These are phyloP conservation scores for Acyrthosiphon pisum DNA, from an alignment of 1,140 invertebrate species.

Conservation along the genomic window DNA sequence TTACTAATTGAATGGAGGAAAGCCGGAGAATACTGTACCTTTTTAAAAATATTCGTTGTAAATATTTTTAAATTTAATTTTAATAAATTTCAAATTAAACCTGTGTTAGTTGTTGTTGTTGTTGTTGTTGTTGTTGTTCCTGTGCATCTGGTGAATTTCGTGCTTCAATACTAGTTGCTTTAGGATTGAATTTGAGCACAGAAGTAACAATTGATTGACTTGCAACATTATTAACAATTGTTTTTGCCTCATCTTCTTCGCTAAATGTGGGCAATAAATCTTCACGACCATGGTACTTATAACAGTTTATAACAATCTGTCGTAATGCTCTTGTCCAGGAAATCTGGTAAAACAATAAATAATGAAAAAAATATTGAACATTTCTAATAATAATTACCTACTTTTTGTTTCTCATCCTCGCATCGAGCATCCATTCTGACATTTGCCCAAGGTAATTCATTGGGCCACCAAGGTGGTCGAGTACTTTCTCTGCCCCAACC, in stretches of 20 bases:
- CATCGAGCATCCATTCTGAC: slow-evolving; percentile 95
- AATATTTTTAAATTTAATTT: neutral
- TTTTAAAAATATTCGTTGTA: slow-evolving; percentile 55
- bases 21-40: slow-evolving; percentile 85
- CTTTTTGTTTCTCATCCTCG: slow-evolving; percentile 97
- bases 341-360: slow-evolving; percentile 71
- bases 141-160: slow-evolving; percentile 46
- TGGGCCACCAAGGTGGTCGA: slow-evolving; percentile 96
- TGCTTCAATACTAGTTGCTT: slow-evolving; percentile 39
- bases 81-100: neutral
- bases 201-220: slow-evolving; percentile 54
- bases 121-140: slow-evolving; percentile 55
- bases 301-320: slow-evolving; percentile 97
- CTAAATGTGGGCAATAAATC: slow-evolving; percentile 93
- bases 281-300: slow-evolving; percentile 96
- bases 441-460: slow-evolving; percentile 96
- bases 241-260: slow-evolving; percentile 83
- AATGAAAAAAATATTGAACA: neutral
- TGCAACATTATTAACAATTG: slow-evolving; percentile 57
- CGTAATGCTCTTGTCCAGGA: slow-evolving; percentile 98
- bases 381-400: slow-evolving; percentile 62
- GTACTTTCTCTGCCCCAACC: slow-evolving; percentile 97
- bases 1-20: slow-evolving; percentile 96
- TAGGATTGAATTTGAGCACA: slow-evolving; percentile 52
- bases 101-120: slow-evolving; percentile 54